phyloP scores from a whole-genome alignment of 1,140 invertebrate species.

The Drosophila sechellia region DNA sequence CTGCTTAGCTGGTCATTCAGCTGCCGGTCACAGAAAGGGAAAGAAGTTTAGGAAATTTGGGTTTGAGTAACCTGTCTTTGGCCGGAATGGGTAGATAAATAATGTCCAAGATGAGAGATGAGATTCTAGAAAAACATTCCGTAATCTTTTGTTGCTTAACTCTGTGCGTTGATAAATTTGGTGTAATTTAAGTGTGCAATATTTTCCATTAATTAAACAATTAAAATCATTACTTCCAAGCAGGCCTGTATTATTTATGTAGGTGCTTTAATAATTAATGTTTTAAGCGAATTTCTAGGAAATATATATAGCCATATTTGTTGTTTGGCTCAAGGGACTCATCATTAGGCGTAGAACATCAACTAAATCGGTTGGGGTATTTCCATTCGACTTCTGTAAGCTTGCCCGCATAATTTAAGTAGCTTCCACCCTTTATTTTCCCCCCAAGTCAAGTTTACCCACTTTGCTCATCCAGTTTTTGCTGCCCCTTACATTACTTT shows the following conservation, averaged over 20 bases:
- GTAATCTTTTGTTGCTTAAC: no score
- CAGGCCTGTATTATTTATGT: no score
- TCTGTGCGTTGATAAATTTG: no score
- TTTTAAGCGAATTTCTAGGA: no score
- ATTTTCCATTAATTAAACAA: no score
- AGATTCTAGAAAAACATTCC: neutral
- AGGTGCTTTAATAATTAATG: no score
- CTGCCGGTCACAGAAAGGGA: neutral
- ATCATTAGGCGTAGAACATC: neutral
- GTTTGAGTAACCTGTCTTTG: constrained; percentile 5
- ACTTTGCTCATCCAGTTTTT: constrained; percentile 14
- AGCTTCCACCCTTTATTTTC: neutral
- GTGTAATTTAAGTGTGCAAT: no score
- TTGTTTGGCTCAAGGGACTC: no score
- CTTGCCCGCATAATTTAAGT: constrained; percentile 1
- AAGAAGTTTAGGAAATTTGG: neutral
- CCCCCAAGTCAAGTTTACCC: constrained; percentile 7
- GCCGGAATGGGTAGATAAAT: neutral
- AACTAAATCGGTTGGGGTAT: neutral
- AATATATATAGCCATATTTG: no score
- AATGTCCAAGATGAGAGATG: neutral
- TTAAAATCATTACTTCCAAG: no score
- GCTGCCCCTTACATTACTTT: constrained; percentile 19
- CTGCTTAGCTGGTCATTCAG: constrained; percentile 45
- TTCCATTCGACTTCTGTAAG: constrained; percentile 4